Base-by-base conservation (phyloP, 2,113 vertebrate species). In the Mixornis gularis region DNA sequence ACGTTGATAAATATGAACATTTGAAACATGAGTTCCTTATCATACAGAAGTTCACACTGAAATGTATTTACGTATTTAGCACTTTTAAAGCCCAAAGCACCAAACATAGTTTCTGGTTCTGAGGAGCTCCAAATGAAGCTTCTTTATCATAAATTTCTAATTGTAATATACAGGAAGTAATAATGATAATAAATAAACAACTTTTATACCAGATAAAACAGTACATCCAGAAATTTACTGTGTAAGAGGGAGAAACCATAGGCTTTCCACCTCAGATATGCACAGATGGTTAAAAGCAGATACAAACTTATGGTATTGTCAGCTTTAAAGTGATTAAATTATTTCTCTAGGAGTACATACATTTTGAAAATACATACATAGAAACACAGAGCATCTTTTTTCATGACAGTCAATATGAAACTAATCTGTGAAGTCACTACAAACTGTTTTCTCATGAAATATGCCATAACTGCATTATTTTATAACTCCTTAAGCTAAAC, bases 1-100 rank as follows among this genome's bases (percentile, higher is more conserved):
- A 95, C 84, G 87, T 82, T 97, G 95, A 97, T 95, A 98, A 97
- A 97, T 96, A 97, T 34, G 93, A 96, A 95, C 92, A 92, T 97
- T 96, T 97, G 79, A 92, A 97, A 97, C 95, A 96, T 43, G 70
- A 96, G 70, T 64, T 93, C 32, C 80, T 95, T 92, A 92, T 95
- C 79, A 64, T 83, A 94, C 87, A 93, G 74, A 80, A 96, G 48
- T 71, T 91, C 83, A 86, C 63, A 51, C 10, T 71, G 60, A 93
- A 96, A 95, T 60, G 14, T 49, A 90, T 83, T 87, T 76, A 70
- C 15, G 9, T 62, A 82, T 86, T 87, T 79, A 71, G 48, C 38
- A 48, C n/a, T 90, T 86, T 65, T 56, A 74, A 87, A 78, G 36
- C 21, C 48, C 41, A 64, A 46, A 68, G 29, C 29, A 70, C 14